Evolutionary conservation across 1,140 invertebrate genomes (phyloP), one percentile per base, ranked within the genome.

Genomic region (Drosophila kikkawai): DNA sequence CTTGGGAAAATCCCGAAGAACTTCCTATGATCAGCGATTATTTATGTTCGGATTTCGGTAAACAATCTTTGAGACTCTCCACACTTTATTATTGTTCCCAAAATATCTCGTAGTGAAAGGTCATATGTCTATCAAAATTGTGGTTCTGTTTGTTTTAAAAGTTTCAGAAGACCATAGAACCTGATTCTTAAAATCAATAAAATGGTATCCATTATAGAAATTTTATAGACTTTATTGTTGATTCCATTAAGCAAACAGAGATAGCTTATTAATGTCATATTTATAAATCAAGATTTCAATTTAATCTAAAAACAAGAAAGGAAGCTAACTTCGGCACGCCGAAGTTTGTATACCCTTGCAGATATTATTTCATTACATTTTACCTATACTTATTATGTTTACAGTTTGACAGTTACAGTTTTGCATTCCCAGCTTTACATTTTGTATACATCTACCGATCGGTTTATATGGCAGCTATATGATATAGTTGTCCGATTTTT

Each of bases 1-100:
- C 63, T 66, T 83, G 58, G 84, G 76, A 61, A 83, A 88, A 67
- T 74, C 76, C 83, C 79, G 15, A 22, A 69, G 64, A 83, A 83
- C 79, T 67, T 48, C 39, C 63, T 47, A 77, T 32, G 44, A 55
- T 78, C 41, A 13, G 47, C 32, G 42, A 34, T 75, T 78, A 32
- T 82, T 69, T 76, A 45, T 60, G 48, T 37, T 39, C 63, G 41
- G 22, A 22, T 59, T 44, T 59, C 15, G 29, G 37, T 59, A 59
- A 73, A 48, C 42, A 73, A n/a, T 68, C 67, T 53, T 15, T 29
- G 15, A 55, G 37, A 41, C 36, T 36, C 19, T 22, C 13, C 22
- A 55, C 37, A 44, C 36, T 12, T 36, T 44, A 8, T 70, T 55
- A n/a, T 44, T 53, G 12, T 58, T 71, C 12, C 29, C n/a, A 37